phyloP scores from a whole-genome alignment of 2,888 invertebrate genomes.

The Fragum fragum region DNA sequence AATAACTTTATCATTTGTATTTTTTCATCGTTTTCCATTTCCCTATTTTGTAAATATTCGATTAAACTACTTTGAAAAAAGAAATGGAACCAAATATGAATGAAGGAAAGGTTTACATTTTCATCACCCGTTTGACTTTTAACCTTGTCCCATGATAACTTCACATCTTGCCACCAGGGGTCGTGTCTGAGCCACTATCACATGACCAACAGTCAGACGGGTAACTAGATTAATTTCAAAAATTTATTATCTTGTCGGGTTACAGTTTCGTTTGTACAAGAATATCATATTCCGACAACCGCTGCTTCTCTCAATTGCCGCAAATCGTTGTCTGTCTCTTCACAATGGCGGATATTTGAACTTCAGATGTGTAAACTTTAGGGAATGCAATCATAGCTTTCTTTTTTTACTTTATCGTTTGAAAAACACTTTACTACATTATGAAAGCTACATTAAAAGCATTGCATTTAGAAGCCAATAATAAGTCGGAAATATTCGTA shows the following conservation, averaged over 20 bases:
- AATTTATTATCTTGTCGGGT: constrained; percentile 47
- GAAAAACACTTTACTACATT: too few species aligned
- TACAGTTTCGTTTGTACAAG: constrained; percentile 39
- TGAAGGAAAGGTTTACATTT: constrained; percentile 40
- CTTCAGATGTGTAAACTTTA: not conserved
- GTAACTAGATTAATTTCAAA: constrained; percentile 44
- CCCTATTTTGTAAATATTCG: too few species aligned
- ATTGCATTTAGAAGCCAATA: too few species aligned
- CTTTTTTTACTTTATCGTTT: too few species aligned
- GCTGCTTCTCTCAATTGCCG: constrained; percentile 29
- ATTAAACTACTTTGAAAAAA: too few species aligned
- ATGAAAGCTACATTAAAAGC: too few species aligned
- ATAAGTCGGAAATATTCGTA: too few species aligned
- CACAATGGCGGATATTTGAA: not conserved
- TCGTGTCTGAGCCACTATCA: constrained; percentile 46
- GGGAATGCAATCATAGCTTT: too few species aligned
- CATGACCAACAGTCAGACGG: constrained; percentile 49
- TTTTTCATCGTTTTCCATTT: too few species aligned
- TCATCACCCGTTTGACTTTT: constrained; percentile 58
- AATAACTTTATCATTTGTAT: too few species aligned
- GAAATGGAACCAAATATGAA: not conserved
- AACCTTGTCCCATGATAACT: constrained; percentile 42
- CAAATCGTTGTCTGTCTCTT: constrained; percentile 1
- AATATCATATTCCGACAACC: constrained; percentile 40
- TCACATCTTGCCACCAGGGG: constrained; percentile 41